Percentiles rank a stretch among this genome's conserved stretches.
Conservation (phyloP, 2,888 invertebrate genomes). For the Aspidiotus destructor region DNA sequence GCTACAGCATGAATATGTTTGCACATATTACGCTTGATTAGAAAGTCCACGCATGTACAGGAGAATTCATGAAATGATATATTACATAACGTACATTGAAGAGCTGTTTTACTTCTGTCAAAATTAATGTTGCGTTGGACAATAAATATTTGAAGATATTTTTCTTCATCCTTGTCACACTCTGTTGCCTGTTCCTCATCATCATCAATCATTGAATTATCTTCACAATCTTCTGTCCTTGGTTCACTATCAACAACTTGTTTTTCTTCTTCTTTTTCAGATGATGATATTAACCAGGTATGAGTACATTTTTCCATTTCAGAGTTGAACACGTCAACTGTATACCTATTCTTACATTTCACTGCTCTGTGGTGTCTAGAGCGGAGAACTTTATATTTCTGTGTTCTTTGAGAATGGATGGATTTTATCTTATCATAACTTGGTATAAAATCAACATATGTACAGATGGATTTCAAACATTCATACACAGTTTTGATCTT, state of each 20-base stretch:
- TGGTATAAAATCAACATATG: neutral
- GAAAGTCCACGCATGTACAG: neutral
- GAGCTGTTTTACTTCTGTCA: no score
- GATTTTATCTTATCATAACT: neutral
- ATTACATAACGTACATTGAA: neutral
- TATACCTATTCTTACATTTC: no score
- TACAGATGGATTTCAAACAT: neutral
- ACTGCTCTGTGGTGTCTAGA: neutral
- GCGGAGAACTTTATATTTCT: neutral
- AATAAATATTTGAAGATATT: no score
- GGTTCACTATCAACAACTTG: neutral
- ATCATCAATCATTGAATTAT: neutral
- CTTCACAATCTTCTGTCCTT: neutral
- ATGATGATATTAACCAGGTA: neutral
- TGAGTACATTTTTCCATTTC: neutral
- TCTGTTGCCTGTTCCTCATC: neutral
- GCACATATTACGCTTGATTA: slow-evolving; percentile 1
- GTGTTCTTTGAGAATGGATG: no score
- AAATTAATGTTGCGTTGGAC: no score
- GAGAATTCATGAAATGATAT: neutral
- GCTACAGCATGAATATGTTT: slow-evolving; percentile 6
- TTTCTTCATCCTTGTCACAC: neutral
- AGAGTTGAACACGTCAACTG: no score
- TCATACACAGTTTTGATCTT: neutral
- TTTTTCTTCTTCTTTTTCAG: no score